These are phyloP conservation scores for Lepidurus arcticus DNA, from an alignment of 1,140 invertebrate genomes.

Conservation along the genomic window DNA sequence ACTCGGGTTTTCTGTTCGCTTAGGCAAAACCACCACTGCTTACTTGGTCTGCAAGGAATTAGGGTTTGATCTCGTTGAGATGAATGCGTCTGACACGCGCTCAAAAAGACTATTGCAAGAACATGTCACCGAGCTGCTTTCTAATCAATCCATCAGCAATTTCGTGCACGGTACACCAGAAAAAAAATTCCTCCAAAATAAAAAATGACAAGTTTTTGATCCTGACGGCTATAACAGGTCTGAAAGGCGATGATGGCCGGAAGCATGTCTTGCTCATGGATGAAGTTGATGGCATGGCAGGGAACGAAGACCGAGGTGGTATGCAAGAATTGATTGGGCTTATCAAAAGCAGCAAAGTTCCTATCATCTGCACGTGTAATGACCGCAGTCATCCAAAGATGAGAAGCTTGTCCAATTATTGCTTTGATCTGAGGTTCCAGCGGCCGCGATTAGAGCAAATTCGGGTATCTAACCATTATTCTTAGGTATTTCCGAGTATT, in stretches of 20 bases:
- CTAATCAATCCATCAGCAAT: constrained; percentile 60
- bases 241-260: constrained; percentile 24
- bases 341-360: constrained; percentile 84
- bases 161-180: constrained; percentile 50
- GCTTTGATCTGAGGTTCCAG: constrained; percentile 82
- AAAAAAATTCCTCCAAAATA: background rate
- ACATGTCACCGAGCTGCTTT: constrained; percentile 69
- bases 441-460: constrained; percentile 85
- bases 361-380: constrained; percentile 98
- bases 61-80: constrained; percentile 84
- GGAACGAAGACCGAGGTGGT: constrained; percentile 97
- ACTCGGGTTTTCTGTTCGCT: constrained; percentile 47
- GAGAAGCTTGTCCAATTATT: constrained; percentile 85
- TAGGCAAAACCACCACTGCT: constrained; percentile 83
- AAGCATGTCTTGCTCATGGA: constrained; percentile 93
- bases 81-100: constrained; percentile 96
- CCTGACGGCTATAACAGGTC: background rate
- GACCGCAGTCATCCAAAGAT: constrained; percentile 93
- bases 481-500: background rate
- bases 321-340: constrained; percentile 87
- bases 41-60: constrained; percentile 75
- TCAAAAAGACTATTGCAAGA: constrained; percentile 83
- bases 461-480: constrained; percentile 53
- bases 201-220: background rate
- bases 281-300: constrained; percentile 99